Conservation (phyloP, 2,113 vertebrate species). For the Protobothrops flavoviridis region DNA sequence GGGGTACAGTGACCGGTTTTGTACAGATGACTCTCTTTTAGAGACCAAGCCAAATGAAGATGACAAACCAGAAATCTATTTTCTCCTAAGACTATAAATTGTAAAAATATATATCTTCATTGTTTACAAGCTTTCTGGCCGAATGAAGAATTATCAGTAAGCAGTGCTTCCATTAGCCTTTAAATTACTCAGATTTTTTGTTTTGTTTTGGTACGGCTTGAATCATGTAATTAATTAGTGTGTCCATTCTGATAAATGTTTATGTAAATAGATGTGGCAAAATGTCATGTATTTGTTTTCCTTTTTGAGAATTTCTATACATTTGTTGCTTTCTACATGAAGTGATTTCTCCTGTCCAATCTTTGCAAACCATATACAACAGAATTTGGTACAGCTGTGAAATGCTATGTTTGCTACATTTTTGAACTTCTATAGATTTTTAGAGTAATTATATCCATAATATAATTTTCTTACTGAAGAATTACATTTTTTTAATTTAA, state of each 20-base stretch:
- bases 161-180: constrained; percentile 24
- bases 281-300: constrained; percentile 15
- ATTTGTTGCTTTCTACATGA: constrained; percentile 67
- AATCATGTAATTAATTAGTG: constrained; percentile 62
- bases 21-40: constrained; percentile 65
- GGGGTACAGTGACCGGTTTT: constrained; percentile 72
- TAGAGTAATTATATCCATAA: background rate
- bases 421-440: background rate
- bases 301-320: constrained; percentile 31
- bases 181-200: constrained; percentile 53
- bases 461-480: background rate
- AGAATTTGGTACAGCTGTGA: constrained; percentile 61
- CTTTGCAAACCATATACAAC: constrained; percentile 66
- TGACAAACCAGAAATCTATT: constrained; percentile 93
- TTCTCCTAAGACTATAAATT: constrained; percentile 86
- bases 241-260: constrained; percentile 41
- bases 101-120: constrained; percentile 33
- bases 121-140: constrained; percentile 51
- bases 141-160: constrained; percentile 37
- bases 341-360: constrained; percentile 48
- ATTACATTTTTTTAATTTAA: background rate
- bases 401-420: constrained; percentile 46
- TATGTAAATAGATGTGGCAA: constrained; percentile 40
- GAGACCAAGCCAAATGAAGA: constrained; percentile 64
- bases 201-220: constrained; percentile 48